phyloP scores from a whole-genome alignment of 2,888 invertebrate species.

The Ennomos quercinarius region DNA sequence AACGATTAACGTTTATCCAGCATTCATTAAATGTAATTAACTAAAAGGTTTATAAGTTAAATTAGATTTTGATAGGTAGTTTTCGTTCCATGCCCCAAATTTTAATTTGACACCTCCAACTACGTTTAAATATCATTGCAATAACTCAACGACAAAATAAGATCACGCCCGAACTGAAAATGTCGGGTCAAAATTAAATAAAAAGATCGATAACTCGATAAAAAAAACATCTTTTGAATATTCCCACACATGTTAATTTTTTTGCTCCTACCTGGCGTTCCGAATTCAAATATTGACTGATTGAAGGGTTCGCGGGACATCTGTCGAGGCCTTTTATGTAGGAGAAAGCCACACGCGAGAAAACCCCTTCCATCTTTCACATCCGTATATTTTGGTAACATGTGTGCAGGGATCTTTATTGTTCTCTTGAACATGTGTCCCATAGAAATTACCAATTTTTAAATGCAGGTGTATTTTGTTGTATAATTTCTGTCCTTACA shows the following conservation, averaged over 20 bases:
- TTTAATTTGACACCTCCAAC: too few relatives aligned
- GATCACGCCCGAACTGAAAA: too few relatives aligned
- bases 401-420: conserved; percentile 59
- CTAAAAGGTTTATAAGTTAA: too few relatives aligned
- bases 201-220: conserved; percentile 29
- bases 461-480: conserved; percentile 14
- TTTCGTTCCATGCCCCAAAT: too few relatives aligned
- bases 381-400: conserved; percentile 55
- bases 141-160: too few relatives aligned
- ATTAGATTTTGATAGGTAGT: too few relatives aligned
- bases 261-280: conserved; percentile 53
- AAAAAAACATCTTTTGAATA: conserved; percentile 41
- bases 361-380: conserved; percentile 43
- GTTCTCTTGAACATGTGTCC: conserved; percentile 46
- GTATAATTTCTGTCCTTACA: too few relatives aligned
- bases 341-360: conserved; percentile 69
- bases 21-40: too few relatives aligned
- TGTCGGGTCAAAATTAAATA: neutral
- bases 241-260: conserved; percentile 54
- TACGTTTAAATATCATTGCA: too few relatives aligned
- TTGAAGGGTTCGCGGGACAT: conserved; percentile 80
- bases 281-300: conserved; percentile 82
- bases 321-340: conserved; percentile 67
- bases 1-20: too few relatives aligned
- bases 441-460: conserved; percentile 33